Evolutionary conservation across 2,888 invertebrate species (phyloP).

Genomic region (Vesta saturnalis): DNA sequence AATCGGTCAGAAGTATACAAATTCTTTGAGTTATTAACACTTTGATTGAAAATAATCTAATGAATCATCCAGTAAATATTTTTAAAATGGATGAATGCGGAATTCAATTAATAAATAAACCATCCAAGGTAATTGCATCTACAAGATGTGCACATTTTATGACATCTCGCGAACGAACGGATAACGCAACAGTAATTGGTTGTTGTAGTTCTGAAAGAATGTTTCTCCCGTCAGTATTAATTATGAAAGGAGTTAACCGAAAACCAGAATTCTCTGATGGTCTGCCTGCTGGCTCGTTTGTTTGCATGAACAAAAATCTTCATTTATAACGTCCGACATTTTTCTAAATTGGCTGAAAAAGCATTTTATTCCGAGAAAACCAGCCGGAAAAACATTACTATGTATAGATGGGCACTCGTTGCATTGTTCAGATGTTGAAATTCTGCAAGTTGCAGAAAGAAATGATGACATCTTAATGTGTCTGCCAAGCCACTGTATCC

Average conservation of each 20-base stretch:
- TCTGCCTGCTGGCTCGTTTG: background rate
- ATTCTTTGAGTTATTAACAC: background rate
- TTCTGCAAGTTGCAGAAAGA: constrained; percentile 37
- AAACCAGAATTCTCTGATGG: background rate
- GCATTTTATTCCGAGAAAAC: constrained; percentile 26
- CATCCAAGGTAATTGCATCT: background rate
- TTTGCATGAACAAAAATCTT: constrained; percentile 13
- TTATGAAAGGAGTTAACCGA: background rate
- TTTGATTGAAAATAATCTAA: background rate
- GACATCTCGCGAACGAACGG: background rate
- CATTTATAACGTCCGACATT: constrained; percentile 42
- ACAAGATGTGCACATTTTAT: background rate
- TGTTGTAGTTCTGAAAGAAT: too few relatives aligned
- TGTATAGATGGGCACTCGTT: constrained; percentile 32
- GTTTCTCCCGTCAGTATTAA: background rate
- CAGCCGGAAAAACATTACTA: constrained; percentile 22
- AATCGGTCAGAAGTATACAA: too few relatives aligned
- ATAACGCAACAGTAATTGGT: background rate
- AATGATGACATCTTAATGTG: constrained; percentile 43
- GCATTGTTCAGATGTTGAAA: constrained; percentile 37
- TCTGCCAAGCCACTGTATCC: constrained; percentile 44
- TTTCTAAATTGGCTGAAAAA: constrained; percentile 42
- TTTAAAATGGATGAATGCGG: too few relatives aligned
- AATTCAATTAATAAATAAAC: too few relatives aligned
- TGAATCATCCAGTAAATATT: background rate